Evolutionary conservation across 2,797 vertebrate genomes (phyloP).

Genomic region (Allobates femoralis): DNA sequence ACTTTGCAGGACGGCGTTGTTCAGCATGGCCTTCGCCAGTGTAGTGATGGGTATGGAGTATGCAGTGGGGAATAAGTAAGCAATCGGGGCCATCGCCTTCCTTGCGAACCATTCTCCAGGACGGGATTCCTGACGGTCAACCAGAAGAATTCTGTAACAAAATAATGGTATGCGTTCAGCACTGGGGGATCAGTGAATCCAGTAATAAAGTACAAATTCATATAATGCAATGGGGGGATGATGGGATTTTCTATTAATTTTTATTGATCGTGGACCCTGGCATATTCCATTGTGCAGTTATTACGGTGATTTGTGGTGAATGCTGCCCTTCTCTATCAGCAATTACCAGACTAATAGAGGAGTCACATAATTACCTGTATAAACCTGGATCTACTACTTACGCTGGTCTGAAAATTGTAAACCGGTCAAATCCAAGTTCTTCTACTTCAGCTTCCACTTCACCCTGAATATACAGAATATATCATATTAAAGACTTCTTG

Average conservation of each 20-base stretch:
- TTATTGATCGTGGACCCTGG: too few species aligned
- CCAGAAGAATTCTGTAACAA: conserved; percentile 71
- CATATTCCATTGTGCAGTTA: neutral
- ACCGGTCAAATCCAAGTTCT: conserved; percentile 79
- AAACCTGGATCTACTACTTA: too few species aligned
- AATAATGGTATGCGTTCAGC: neutral
- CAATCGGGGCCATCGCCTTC: conserved; percentile 72
- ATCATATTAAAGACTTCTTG: too few species aligned
- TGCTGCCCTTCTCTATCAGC: too few species aligned
- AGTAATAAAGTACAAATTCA: too few species aligned
- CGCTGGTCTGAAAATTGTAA: conserved; percentile 82
- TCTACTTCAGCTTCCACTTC: conserved; percentile 69
- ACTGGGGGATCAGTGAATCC: too few species aligned
- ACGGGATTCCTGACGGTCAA: conserved; percentile 78
- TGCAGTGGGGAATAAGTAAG: conserved; percentile 71
- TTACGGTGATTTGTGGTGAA: neutral
- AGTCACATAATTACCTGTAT: neutral
- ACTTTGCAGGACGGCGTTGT: conserved; percentile 64
- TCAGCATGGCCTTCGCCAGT: conserved; percentile 74
- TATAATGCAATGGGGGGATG: too few species aligned
- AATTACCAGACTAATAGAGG: neutral
- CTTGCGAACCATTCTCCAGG: conserved; percentile 76
- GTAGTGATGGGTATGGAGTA: conserved; percentile 75
- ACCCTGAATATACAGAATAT: conserved; percentile 61
- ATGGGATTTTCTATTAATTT: neutral